Evolutionary conservation across 2,113 vertebrate genomes (phyloP).

Genomic region (Anoura caudifer): DNA sequence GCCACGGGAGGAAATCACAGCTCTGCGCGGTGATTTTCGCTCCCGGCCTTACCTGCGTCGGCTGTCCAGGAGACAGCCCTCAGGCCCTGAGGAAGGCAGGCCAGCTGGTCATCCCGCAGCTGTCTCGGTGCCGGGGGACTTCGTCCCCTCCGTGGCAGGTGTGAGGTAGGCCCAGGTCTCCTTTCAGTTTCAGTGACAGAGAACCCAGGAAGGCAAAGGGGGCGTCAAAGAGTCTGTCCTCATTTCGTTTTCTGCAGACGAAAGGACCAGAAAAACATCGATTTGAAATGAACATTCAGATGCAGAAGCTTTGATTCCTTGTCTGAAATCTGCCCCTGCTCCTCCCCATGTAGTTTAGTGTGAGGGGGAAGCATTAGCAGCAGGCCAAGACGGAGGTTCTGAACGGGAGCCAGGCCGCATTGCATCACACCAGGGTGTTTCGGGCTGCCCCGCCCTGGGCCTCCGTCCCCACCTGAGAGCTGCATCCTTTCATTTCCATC

Average conservation of each 20-base stretch:
- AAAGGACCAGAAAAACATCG: not conserved
- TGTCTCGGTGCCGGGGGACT: accelerated
- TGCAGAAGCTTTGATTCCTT: not conserved
- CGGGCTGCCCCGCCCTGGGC: not conserved
- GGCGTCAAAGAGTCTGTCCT: not conserved
- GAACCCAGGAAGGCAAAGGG: not conserved
- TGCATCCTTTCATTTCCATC: not conserved
- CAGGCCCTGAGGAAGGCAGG: not conserved
- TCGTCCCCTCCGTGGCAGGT: accelerated
- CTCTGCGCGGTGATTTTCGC: not conserved
- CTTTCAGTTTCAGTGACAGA: not conserved
- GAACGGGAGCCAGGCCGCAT: not conserved
- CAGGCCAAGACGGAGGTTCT: not conserved
- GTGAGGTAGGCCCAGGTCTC: not conserved
- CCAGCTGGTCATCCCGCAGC: accelerated
- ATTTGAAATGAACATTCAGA: not conserved
- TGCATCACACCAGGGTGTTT: not conserved
- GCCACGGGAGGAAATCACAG: not conserved
- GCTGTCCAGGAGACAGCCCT: not conserved
- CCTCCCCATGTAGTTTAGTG: not conserved
- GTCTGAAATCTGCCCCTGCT: not conserved
- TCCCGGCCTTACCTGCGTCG: not conserved
- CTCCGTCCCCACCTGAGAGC: not conserved
- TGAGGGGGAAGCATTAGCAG: not conserved
- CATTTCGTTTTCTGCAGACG: not conserved